Base-by-base conservation (phyloP, 2,797 vertebrate species). In the Buceros bicornis region DNA sequence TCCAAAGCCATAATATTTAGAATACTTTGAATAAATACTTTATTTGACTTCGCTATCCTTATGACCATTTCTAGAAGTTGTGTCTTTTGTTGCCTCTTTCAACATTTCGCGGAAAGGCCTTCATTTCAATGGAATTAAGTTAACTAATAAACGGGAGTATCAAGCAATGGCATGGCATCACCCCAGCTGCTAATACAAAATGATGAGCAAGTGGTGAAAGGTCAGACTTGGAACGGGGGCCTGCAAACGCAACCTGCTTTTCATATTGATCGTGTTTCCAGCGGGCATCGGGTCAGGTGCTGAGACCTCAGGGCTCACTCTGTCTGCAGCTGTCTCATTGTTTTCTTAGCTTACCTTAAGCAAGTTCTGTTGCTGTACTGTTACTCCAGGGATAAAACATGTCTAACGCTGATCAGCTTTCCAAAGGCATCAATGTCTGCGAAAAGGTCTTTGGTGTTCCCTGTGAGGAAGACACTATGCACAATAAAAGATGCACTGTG, bases 81-180 rank as follows among this genome's bases (percentile, higher is more conserved):
- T 82, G 35, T 78, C 66, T 74, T 96, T 92, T 53, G 14, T 85
- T 57, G 91, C 62, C 47, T 31, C 37, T 77, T 92, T 95, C 89
- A 95, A 64, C 33, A 7, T 69, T 66, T 53, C 58, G 84, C 28
- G 25, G 77, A 78, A 95, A 96, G 72, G 62, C 79, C 81, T 97
- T 94, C 65, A 51, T 95, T 96, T 91, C 77, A 87, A 83, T 89
- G 67, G 78, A 53, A 92, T 84, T 90, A 96, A 95, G 88, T 84
- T 86, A 83, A 95, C 81, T 92, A 96, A 95, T 91, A 95, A 97
- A 90, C 76, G 80, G 93, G 86, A 94, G 70, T 94, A 94, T 69
- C 86, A 70, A 92, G 69, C 2, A 3, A 53, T 31, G 22, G 78
- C 61, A 70, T 8, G 24, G 90, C 13, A 95, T 83, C 86, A 50